Percentiles rank a stretch among this genome's conserved stretches.
phyloP scores from a whole-genome alignment of 2,888 invertebrate genomes.

The Eupithecia insigniata region DNA sequence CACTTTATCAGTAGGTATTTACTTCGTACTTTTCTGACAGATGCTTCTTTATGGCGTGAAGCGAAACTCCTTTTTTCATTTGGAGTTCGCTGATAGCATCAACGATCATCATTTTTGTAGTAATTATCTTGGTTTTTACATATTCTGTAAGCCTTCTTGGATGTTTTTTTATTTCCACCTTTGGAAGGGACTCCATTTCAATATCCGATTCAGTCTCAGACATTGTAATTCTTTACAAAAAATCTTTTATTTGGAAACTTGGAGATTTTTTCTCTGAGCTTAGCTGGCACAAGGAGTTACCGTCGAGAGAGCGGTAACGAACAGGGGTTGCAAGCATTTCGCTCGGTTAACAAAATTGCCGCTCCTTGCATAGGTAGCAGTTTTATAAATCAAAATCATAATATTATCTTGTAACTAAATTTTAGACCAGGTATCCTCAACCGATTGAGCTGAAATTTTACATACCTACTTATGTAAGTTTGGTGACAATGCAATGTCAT shows the following conservation, averaged over 20 bases:
- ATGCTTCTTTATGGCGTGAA: conserved; percentile 73
- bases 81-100: conserved; percentile 63
- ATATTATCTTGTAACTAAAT: too few relatives aligned
- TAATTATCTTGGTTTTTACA: conserved; percentile 58
- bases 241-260: neutral
- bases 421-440: too few relatives aligned
- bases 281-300: conserved; percentile 6
- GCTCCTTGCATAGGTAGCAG: neutral
- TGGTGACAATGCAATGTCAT: too few relatives aligned
- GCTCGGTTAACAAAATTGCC: neutral
- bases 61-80: conserved; percentile 68
- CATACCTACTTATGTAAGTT: too few relatives aligned
- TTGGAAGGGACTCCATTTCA: conserved; percentile 16
- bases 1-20: conserved; percentile 60
- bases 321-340: neutral
- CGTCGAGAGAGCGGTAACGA: neutral
- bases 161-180: conserved; percentile 40
- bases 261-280: neutral
- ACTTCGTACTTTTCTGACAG: conserved; percentile 62
- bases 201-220: conserved; percentile 31
- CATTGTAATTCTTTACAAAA: conserved; percentile 15
- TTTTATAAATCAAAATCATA: too few relatives aligned
- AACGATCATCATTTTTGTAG: conserved; percentile 68
- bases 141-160: conserved; percentile 51
- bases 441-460: too few relatives aligned